phyloP scores from a whole-genome alignment of 1,140 invertebrate genomes.

The Paracyclopina nana region DNA sequence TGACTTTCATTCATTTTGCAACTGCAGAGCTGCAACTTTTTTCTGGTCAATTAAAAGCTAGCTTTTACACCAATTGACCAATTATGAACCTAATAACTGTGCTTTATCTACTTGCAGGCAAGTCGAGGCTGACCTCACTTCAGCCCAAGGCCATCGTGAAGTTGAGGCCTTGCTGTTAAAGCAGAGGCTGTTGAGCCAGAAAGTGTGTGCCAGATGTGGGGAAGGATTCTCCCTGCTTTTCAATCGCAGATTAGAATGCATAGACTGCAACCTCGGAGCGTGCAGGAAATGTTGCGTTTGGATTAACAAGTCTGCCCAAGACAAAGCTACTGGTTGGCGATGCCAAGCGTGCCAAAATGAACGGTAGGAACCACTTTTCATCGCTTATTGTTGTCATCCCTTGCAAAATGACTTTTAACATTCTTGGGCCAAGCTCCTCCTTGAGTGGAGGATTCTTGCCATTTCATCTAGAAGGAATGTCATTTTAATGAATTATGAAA shows the following conservation, averaged over 20 bases:
- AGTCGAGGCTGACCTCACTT: conserved; percentile 1
- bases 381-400: too few relatives aligned
- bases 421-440: too few relatives aligned
- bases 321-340: neutral
- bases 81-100: neutral
- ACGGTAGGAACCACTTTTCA: neutral
- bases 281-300: conserved; percentile 21
- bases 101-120: conserved; percentile 6
- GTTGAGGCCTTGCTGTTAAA: neutral
- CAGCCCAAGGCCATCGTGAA: neutral
- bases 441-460: too few relatives aligned
- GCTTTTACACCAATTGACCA: too few relatives aligned
- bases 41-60: too few relatives aligned
- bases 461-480: too few relatives aligned
- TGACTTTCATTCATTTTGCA: too few relatives aligned
- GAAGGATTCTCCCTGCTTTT: conserved; percentile 20
- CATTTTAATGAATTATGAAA: too few relatives aligned
- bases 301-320: conserved; percentile 15
- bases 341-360: conserved; percentile 2
- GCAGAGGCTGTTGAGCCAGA: neutral
- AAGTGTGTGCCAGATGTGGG: conserved; percentile 18
- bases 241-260: conserved; percentile 20
- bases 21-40: too few relatives aligned
- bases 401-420: too few relatives aligned
- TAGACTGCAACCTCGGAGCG: conserved; percentile 19